phyloP scores from a whole-genome alignment of 2,113 vertebrate species.

The Grus americana region DNA sequence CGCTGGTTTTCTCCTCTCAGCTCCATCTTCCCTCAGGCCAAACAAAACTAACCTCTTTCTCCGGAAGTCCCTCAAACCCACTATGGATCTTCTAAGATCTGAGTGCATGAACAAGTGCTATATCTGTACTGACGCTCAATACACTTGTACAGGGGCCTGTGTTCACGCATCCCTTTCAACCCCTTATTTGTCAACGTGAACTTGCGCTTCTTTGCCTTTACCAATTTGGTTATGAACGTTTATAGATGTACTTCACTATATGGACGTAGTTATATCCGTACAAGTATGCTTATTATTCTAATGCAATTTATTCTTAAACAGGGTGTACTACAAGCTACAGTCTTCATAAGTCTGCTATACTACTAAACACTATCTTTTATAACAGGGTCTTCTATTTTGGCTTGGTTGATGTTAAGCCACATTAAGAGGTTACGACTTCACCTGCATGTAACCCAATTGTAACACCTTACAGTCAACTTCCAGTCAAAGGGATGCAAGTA shows the following conservation, averaged over 20 bases:
- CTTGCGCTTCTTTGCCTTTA: background rate
- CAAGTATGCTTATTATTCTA: background rate
- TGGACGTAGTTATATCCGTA: background rate
- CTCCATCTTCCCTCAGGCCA: background rate
- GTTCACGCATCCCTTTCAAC: background rate
- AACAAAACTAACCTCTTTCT: background rate
- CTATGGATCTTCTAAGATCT: background rate
- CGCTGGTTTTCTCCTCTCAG: background rate
- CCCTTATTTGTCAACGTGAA: background rate
- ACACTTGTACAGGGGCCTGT: background rate
- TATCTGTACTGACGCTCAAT: background rate
- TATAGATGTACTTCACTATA: background rate
- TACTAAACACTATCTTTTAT: background rate
- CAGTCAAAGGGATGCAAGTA: background rate
- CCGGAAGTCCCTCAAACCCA: background rate
- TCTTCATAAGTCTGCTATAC: background rate
- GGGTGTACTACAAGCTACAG: background rate
- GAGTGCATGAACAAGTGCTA: background rate
- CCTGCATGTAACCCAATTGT: background rate
- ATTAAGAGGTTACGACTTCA: background rate
- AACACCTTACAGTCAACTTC: background rate
- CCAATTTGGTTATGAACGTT: background rate
- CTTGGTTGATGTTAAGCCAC: background rate
- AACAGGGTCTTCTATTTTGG: background rate
- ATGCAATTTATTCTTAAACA: background rate